phyloP scores from a whole-genome alignment of 1,140 invertebrate genomes.

The Drosophila parabipectinata region DNA sequence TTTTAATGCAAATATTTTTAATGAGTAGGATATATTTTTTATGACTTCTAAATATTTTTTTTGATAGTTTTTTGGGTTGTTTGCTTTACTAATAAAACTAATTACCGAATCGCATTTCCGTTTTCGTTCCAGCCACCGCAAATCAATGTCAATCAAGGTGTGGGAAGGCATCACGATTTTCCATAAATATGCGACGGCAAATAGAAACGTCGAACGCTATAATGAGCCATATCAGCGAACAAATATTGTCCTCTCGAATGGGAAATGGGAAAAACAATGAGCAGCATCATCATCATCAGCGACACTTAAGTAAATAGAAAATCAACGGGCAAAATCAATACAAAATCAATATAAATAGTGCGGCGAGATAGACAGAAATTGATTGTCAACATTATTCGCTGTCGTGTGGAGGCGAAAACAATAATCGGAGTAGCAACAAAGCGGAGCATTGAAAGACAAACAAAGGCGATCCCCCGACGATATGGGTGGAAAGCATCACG shows the following conservation, averaged over 20 bases:
- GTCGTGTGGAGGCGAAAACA: constrained; percentile 22
- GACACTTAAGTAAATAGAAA: constrained; percentile 79
- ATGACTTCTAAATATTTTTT: too few relatives aligned
- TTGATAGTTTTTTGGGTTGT: not conserved
- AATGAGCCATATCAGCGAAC: constrained; percentile 75
- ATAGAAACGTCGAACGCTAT: constrained; percentile 56
- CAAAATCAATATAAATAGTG: constrained; percentile 77
- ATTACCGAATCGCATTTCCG: not conserved
- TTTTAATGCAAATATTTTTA: not conserved
- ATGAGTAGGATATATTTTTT: not conserved
- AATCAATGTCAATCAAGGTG: constrained; percentile 35
- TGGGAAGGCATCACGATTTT: constrained; percentile 26
- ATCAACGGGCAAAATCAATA: constrained; percentile 77
- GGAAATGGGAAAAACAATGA: constrained; percentile 48
- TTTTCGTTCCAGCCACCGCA: constrained; percentile 28
- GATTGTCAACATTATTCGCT: constrained; percentile 61
- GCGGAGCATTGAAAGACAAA: constrained; percentile 12
- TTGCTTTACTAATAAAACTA: not conserved
- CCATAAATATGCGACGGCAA: constrained; percentile 63
- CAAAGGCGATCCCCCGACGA: constrained; percentile 27
- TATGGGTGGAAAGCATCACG: constrained; percentile 69
- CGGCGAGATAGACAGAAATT: constrained; percentile 48
- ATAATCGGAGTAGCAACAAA: constrained; percentile 31
- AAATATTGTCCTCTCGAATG: constrained; percentile 61
- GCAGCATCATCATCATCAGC: constrained; percentile 27